These are phyloP conservation scores for Lasius platythorax DNA, from an alignment of 2,888 invertebrate species.

Conservation along the genomic window DNA sequence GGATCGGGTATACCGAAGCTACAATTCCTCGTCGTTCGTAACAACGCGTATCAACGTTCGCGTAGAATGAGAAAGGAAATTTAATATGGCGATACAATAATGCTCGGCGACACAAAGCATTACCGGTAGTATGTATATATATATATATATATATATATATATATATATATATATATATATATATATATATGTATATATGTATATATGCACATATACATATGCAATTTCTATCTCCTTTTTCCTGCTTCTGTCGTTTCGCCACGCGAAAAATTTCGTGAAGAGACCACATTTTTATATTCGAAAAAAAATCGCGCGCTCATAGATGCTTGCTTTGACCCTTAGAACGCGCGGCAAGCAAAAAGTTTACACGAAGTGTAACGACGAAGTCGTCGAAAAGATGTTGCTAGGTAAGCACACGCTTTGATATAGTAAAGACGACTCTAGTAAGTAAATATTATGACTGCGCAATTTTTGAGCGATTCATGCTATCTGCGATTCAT, in stretches of 20 bases:
- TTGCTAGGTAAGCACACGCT: not conserved
- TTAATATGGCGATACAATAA: constrained; percentile 48
- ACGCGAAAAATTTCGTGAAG: constrained; percentile 16
- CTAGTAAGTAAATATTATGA: not conserved
- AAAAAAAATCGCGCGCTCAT: not conserved
- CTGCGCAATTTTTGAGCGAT: not conserved
- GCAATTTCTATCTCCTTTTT: not conserved
- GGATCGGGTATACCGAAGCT: constrained; percentile 15
- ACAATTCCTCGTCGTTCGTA: constrained; percentile 26
- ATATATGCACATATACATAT: not conserved
- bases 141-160: not conserved
- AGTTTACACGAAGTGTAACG: too few species aligned
- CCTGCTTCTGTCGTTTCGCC: not conserved
- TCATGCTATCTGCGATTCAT: not conserved
- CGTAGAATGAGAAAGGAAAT: constrained; percentile 37
- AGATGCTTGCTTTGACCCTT: not conserved
- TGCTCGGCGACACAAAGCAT: constrained; percentile 17
- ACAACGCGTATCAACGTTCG: constrained; percentile 35
- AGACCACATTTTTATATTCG: constrained; percentile 2
- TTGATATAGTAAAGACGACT: not conserved
- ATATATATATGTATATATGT: not conserved
- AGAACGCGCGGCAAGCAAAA: not conserved
- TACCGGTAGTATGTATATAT: not conserved
- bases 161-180: not conserved
- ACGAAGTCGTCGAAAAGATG: not conserved